Evolutionary conservation across 2,888 invertebrate species (phyloP).

Genomic region (Chironomus riparius): DNA sequence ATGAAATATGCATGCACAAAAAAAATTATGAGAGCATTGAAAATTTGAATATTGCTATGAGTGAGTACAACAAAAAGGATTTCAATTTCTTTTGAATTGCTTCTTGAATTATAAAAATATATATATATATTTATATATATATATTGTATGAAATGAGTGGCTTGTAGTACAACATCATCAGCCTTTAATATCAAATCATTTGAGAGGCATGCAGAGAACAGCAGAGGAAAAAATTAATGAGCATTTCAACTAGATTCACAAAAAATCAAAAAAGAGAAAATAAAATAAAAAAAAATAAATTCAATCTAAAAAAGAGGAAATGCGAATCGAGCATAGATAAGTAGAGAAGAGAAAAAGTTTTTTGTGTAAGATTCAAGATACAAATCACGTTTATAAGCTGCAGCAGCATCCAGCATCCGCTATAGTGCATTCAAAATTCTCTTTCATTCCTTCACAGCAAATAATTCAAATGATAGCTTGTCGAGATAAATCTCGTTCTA

Average conservation of each 20-base stretch:
- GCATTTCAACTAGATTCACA: background rate
- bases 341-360: background rate
- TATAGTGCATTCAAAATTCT: slow-evolving; percentile 16
- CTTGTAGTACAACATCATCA: background rate
- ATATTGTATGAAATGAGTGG: background rate
- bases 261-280: background rate
- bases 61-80: background rate
- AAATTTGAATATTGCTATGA: background rate
- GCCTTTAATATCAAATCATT: background rate
- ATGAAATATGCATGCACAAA: background rate
- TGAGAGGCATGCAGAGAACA: background rate
- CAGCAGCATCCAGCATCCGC: slow-evolving; percentile 25
- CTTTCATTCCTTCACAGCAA: background rate
- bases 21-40: background rate
- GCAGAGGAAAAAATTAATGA: background rate
- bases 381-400: slow-evolving; percentile 24
- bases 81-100: background rate
- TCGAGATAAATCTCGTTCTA: background rate
- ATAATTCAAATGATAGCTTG: slow-evolving; percentile 22
- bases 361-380: slow-evolving; percentile 17
- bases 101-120: background rate
- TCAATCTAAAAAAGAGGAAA: slow-evolving; percentile 5
- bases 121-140: too few relatives aligned
- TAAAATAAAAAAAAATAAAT: slow-evolving; percentile 14
- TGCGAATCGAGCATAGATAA: background rate